phyloP scores from a whole-genome alignment of 2,888 invertebrate genomes.

The Lepidocyrtoides sp. region DNA sequence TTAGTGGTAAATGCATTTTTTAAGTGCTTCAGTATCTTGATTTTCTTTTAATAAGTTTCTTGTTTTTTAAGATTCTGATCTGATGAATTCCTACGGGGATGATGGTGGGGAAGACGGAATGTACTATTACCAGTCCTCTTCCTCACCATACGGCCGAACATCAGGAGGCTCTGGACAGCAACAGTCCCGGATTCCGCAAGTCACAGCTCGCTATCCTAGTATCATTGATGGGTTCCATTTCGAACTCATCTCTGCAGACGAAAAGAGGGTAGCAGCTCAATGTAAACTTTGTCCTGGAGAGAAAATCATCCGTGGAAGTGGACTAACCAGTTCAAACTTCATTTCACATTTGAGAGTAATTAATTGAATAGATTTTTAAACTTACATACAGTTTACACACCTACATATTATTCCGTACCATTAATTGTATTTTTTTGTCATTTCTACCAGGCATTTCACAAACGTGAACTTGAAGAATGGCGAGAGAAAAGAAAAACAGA shows the following conservation, averaged over 20 bases:
- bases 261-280: conserved; percentile 70
- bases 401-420: too few species aligned
- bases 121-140: conserved; percentile 43
- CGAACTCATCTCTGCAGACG: conserved; percentile 70
- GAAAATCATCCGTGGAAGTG: conserved; percentile 73
- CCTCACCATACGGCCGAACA: conserved; percentile 17
- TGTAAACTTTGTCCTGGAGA: conserved; percentile 75
- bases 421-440: background rate
- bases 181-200: conserved; percentile 50
- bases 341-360: conserved; percentile 68
- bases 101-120: conserved; percentile 61
- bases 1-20: too few species aligned
- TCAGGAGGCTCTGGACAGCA: background rate
- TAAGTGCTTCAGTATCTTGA: too few species aligned
- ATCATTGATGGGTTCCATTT: conserved; percentile 73
- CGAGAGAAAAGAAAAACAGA: conserved; percentile 71
- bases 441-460: conserved; percentile 69
- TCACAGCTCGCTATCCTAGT: conserved; percentile 70
- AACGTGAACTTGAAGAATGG: conserved; percentile 72
- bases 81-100: conserved; percentile 39
- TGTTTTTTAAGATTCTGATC: conserved; percentile 36
- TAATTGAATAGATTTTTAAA: too few species aligned
- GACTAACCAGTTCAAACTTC: conserved; percentile 71
- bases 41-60: background rate
- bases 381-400: too few species aligned